Evolutionary conservation across 2,797 vertebrate genomes (phyloP).

Genomic region (Lepus townsendii): DNA sequence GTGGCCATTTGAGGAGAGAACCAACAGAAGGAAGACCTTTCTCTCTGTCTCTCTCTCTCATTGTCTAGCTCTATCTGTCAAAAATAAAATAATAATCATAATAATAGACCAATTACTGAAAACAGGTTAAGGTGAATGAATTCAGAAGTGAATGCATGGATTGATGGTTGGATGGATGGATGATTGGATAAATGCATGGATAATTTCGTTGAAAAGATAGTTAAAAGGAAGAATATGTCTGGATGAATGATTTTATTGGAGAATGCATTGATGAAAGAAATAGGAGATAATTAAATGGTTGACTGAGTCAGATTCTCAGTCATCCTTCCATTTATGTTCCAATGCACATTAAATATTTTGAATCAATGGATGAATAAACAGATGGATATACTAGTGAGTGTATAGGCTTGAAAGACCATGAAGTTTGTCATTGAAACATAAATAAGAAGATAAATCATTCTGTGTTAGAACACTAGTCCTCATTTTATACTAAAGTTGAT

Average conservation of each 20-base stretch:
- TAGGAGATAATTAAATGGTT: background rate
- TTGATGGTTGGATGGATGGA: background rate
- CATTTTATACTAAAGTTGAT: background rate
- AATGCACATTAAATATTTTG: background rate
- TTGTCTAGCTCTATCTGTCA: no score
- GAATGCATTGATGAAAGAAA: background rate
- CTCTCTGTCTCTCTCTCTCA: no score
- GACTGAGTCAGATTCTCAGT: background rate
- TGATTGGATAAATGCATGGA: background rate
- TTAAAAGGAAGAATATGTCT: background rate
- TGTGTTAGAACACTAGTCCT: background rate
- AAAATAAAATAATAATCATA: no score
- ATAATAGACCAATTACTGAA: background rate
- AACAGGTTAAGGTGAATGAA: background rate
- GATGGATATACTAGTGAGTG: background rate
- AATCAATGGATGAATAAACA: constrained; percentile 25
- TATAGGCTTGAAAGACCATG: background rate
- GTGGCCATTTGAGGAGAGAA: no score
- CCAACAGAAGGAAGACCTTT: no score
- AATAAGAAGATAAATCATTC: background rate
- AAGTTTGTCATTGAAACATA: constrained; percentile 1
- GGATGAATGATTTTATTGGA: background rate
- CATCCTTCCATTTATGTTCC: background rate
- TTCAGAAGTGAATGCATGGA: background rate
- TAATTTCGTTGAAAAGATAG: background rate